Percentiles rank a stretch among this genome's conserved stretches.
Evolutionary conservation across 2,888 invertebrate species (phyloP).

Genomic region (Taphrorychus bicolor): DNA sequence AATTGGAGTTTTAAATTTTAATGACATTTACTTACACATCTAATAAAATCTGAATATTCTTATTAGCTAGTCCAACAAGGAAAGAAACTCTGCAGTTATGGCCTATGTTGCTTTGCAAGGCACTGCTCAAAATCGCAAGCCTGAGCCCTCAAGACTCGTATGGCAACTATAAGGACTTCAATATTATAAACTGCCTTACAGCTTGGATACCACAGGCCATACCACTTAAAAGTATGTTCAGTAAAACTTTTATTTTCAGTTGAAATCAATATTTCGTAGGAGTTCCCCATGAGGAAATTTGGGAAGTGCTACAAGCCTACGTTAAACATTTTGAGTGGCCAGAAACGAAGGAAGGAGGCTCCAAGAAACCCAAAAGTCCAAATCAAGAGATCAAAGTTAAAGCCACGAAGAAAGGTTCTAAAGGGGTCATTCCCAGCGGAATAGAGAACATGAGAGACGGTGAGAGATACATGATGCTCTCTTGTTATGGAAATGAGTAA

Average conservation of each 20-base stretch:
- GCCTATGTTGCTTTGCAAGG: constrained; percentile 62
- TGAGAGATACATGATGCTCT: constrained; percentile 43
- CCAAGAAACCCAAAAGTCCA: constrained; percentile 28
- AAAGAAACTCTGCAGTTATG: constrained; percentile 57
- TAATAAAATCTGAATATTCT: not conserved
- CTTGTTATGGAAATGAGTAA: constrained; percentile 46
- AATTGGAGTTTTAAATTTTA: no score
- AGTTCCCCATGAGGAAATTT: constrained; percentile 43
- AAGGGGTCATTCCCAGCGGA: constrained; percentile 12
- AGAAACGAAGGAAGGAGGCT: constrained; percentile 15
- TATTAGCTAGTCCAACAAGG: constrained; percentile 1
- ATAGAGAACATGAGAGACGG: constrained; percentile 20
- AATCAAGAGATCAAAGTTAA: constrained; percentile 13
- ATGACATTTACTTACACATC: not conserved
- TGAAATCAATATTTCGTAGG: constrained; percentile 30
- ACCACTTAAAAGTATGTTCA: constrained; percentile 41
- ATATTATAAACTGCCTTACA: constrained; percentile 59
- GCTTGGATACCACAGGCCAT: constrained; percentile 58
- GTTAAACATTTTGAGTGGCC: constrained; percentile 46
- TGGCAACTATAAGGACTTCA: constrained; percentile 60
- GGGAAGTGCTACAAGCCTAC: constrained; percentile 51
- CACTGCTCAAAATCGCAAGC: constrained; percentile 59
- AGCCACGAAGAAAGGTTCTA: constrained; percentile 18
- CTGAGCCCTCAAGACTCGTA: constrained; percentile 54
- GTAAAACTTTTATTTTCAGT: constrained; percentile 13